phyloP scores from a whole-genome alignment of 2,888 invertebrate genomes.

The Cremastinae sp. region DNA sequence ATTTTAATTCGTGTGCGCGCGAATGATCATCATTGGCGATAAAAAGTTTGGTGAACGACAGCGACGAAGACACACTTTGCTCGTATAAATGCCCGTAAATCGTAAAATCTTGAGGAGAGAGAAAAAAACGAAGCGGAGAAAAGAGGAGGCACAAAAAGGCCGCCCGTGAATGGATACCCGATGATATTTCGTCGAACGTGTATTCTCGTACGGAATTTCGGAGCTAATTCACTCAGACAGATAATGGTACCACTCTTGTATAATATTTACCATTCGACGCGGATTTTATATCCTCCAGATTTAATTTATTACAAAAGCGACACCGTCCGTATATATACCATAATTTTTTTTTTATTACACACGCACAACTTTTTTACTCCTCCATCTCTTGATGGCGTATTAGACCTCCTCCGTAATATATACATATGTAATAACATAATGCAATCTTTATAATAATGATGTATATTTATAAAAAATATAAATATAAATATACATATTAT shows the following conservation, averaged over 20 bases:
- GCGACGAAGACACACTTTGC: conserved; percentile 36
- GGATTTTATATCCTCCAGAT: conserved; percentile 35
- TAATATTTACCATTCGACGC: conserved; percentile 29
- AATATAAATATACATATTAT: background rate
- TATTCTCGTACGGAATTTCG: conserved; percentile 41
- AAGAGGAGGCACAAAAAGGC: conserved; percentile 19
- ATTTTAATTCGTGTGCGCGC: conserved; percentile 5
- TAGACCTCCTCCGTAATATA: too few species aligned
- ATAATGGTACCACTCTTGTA: conserved; percentile 46
- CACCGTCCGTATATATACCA: conserved; percentile 44
- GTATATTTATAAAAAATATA: too few species aligned
- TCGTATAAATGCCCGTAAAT: conserved; percentile 36
- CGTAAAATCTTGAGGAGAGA: conserved; percentile 34
- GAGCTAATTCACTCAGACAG: conserved; percentile 47
- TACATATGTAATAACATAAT: too few species aligned
- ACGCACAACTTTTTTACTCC: conserved; percentile 11
- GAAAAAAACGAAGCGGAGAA: background rate
- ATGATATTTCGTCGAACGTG: background rate
- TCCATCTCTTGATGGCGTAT: background rate
- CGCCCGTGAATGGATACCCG: conserved; percentile 17
- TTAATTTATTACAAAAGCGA: conserved; percentile 52
- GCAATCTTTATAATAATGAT: too few species aligned
- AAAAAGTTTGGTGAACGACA: conserved; percentile 54
- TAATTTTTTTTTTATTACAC: conserved; percentile 26
- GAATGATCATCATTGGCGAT: conserved; percentile 47